These are phyloP conservation scores for Athene cunicularia DNA, from an alignment of 2,113 vertebrate genomes.

Conservation along the genomic window DNA sequence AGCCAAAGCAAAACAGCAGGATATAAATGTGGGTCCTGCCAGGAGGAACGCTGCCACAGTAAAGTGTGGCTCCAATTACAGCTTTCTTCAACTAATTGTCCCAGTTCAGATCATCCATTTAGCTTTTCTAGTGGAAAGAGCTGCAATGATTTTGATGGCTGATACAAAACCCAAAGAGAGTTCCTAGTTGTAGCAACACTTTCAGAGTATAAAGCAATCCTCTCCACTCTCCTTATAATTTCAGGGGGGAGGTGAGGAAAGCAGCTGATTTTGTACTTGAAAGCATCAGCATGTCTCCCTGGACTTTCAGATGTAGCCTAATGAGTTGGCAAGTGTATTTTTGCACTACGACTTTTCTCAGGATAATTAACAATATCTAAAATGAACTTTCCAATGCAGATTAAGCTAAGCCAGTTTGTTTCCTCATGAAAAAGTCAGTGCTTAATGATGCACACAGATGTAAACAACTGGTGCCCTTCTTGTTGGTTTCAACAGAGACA, in stretches of 20 bases:
- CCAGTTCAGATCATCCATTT: neutral
- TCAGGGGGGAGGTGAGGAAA: neutral
- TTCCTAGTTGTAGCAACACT: neutral
- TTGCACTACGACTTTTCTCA: neutral
- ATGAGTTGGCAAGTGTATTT: neutral
- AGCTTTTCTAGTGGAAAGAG: neutral
- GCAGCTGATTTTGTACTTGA: neutral
- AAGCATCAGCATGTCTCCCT: neutral
- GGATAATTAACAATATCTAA: conserved; percentile 20
- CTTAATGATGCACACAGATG: neutral
- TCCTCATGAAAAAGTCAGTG: neutral
- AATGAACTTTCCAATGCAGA: neutral
- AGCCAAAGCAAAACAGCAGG: conserved; percentile 11
- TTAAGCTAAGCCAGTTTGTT: neutral
- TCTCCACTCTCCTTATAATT: neutral
- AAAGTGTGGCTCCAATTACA: neutral
- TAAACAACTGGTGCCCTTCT: neutral
- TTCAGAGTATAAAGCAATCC: neutral
- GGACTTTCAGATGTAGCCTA: neutral
- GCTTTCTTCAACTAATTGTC: neutral
- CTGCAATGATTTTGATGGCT: neutral
- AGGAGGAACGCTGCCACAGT: neutral
- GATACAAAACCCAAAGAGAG: neutral
- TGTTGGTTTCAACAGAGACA: neutral
- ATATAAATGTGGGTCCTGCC: neutral